Evolutionary conservation across 2,797 vertebrate species (phyloP).

Genomic region (Gymnocypris eckloni): DNA sequence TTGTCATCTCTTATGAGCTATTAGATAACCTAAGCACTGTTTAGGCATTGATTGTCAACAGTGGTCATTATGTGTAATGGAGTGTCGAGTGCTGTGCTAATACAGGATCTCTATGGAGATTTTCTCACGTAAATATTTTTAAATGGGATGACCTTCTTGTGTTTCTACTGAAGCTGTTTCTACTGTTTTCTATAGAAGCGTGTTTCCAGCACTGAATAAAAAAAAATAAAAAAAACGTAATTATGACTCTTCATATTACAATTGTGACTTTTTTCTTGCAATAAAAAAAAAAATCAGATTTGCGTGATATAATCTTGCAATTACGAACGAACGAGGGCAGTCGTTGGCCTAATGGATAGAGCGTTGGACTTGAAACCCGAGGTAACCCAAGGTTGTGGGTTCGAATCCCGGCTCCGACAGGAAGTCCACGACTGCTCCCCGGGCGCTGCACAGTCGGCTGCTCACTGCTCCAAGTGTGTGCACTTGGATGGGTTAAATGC

Average conservation of each 20-base stretch:
- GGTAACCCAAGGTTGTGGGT: too few relatives aligned
- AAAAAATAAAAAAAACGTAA: neutral
- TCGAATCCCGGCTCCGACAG: too few relatives aligned
- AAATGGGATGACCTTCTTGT: neutral
- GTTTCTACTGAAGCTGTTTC: neutral
- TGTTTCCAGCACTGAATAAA: neutral
- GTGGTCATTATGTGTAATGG: slow-evolving; percentile 20
- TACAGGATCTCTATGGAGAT: slow-evolving; percentile 6
- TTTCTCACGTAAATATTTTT: slow-evolving; percentile 21
- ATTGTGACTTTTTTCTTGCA: neutral
- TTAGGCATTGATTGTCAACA: slow-evolving; percentile 40
- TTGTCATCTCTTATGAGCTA: slow-evolving; percentile 38
- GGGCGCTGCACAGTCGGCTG: too few relatives aligned
- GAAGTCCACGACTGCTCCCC: too few relatives aligned
- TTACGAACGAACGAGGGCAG: too few relatives aligned
- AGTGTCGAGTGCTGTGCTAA: slow-evolving; percentile 31
- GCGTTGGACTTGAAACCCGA: too few relatives aligned
- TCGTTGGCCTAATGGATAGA: too few relatives aligned
- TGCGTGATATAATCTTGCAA: neutral
- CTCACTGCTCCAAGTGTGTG: too few relatives aligned
- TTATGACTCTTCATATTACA: neutral
- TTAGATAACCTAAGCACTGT: slow-evolving; percentile 40
- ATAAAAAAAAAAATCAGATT: neutral
- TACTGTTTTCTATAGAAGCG: neutral
- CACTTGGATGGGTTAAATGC: too few relatives aligned